phyloP scores from a whole-genome alignment of 2,113 vertebrate genomes.

The Siniperca knerii region DNA sequence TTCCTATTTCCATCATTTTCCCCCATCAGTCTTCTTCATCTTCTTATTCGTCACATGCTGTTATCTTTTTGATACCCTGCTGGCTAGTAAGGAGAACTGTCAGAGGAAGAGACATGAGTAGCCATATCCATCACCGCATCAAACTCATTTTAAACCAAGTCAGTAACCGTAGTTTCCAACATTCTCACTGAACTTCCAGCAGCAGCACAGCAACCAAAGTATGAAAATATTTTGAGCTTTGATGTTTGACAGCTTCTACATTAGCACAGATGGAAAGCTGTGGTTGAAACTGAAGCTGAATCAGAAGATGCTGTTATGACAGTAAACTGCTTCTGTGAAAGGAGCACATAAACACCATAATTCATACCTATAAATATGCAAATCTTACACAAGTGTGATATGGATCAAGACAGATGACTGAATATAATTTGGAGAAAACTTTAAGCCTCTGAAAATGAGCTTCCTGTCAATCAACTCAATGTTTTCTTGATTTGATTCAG shows the following conservation, averaged over 20 bases:
- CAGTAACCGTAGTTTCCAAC: background rate
- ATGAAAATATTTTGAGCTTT: background rate
- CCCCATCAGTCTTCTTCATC: background rate
- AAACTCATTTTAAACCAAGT: background rate
- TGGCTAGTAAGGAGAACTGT: background rate
- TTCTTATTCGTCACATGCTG: background rate
- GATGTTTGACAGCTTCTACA: conserved; percentile 14
- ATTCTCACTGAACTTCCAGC: background rate
- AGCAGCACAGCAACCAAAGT: background rate
- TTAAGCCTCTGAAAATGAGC: conserved; percentile 4
- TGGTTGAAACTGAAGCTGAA: background rate
- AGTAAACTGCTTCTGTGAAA: conserved; percentile 13
- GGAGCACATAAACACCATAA: background rate
- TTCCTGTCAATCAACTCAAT: too few species aligned
- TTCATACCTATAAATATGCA: background rate
- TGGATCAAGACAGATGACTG: background rate
- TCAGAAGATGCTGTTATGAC: conserved; percentile 15
- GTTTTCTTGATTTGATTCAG: background rate
- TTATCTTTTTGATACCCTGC: too few species aligned
- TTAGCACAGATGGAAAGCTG: conserved; percentile 15
- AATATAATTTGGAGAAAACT: background rate
- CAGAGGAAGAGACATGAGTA: background rate
- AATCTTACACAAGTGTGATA: background rate
- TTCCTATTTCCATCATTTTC: background rate
- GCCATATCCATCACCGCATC: background rate